Evolutionary conservation across 2,113 vertebrate species (phyloP).

Genomic region (Colaptes auratus): DNA sequence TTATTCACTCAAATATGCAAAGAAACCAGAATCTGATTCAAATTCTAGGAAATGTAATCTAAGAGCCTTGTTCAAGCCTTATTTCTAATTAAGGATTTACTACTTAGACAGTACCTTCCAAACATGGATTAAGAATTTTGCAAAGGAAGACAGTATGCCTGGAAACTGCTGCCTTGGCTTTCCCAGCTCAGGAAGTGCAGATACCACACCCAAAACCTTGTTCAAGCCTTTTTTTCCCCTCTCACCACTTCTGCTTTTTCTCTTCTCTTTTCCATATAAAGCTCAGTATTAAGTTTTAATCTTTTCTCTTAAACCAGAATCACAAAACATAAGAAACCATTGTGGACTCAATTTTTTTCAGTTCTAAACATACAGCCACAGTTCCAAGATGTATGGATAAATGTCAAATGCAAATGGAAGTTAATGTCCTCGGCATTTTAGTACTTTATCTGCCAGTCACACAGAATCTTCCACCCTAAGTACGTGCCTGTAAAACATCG

Average conservation of each 20-base stretch:
- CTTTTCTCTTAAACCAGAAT: not conserved
- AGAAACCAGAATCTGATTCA: not conserved
- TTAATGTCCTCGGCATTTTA: not conserved
- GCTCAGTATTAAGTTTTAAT: not conserved
- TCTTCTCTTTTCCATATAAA: slow-evolving; percentile 33
- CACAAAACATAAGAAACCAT: not conserved
- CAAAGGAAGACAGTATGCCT: not conserved
- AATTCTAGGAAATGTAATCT: not conserved
- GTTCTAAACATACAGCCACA: not conserved
- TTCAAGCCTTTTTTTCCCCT: not conserved
- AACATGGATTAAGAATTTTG: not conserved
- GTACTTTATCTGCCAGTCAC: not conserved
- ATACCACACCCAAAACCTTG: slow-evolving; percentile 40
- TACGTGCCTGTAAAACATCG: not conserved
- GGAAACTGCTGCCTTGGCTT: slow-evolving; percentile 17
- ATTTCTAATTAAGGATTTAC: slow-evolving; percentile 4
- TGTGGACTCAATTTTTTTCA: not conserved
- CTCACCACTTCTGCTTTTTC: slow-evolving; percentile 36
- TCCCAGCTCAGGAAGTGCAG: not conserved
- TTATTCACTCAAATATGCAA: not conserved
- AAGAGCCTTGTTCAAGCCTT: not conserved
- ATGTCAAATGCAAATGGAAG: not conserved
- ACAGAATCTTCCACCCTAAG: not conserved
- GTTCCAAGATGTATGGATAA: not conserved
- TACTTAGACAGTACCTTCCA: not conserved